Evolutionary conservation across 92 coral and sea anemone genomes (phyloP).

Genomic region (Montipora capitata): DNA sequence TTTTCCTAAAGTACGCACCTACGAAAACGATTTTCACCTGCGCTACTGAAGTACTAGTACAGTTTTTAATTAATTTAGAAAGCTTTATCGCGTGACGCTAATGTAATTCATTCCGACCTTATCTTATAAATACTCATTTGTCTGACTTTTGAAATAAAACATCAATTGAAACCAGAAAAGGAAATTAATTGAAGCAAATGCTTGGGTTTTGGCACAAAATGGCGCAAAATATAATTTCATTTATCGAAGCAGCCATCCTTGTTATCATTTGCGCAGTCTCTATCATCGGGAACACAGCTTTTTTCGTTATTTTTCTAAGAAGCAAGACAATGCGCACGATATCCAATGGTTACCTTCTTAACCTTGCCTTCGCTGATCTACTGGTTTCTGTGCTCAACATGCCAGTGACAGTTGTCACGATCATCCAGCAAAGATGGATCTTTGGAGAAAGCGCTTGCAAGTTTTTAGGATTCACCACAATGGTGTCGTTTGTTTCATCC

Average conservation of each 20-base stretch:
- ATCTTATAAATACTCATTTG: too few relatives aligned
- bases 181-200: too few relatives aligned
- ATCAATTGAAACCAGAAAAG: too few relatives aligned
- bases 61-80: too few relatives aligned
- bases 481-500: slow-evolving; percentile 91
- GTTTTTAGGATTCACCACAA: slow-evolving; percentile 80
- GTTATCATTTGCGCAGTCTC: slow-evolving; percentile 67
- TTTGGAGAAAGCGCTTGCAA: slow-evolving; percentile 78
- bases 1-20: too few relatives aligned
- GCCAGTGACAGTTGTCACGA: slow-evolving; percentile 86
- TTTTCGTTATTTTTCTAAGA: slow-evolving; percentile 77
- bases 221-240: background rate
- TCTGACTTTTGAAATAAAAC: too few relatives aligned
- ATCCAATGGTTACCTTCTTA: slow-evolving; percentile 81
- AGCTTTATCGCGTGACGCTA: too few relatives aligned
- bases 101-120: too few relatives aligned
- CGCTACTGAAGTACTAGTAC: too few relatives aligned
- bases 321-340: slow-evolving; percentile 71
- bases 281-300: slow-evolving; percentile 74
- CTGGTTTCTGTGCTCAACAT: slow-evolving; percentile 87
- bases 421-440: slow-evolving; percentile 73
- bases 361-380: slow-evolving; percentile 93
- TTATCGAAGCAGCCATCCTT: slow-evolving; percentile 69
- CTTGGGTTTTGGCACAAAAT: background rate
- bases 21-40: too few relatives aligned